These are phyloP conservation scores for Linurgus olivaceus DNA, from an alignment of 2,797 vertebrate species.

Conservation along the genomic window DNA sequence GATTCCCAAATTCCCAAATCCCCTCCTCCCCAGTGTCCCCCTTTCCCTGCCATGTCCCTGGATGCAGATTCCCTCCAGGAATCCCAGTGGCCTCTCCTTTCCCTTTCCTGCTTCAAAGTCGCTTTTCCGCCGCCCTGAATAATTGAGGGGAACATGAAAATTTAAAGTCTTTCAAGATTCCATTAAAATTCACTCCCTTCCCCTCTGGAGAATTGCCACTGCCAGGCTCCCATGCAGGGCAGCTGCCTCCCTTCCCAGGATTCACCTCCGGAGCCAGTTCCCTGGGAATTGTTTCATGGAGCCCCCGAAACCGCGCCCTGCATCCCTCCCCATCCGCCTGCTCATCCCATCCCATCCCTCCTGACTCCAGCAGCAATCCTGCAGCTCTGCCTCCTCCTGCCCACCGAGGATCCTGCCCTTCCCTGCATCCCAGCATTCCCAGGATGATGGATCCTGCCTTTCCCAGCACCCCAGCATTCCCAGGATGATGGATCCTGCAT, in stretches of 20 bases:
- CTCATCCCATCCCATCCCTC: neutral
- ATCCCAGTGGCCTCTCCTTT: neutral
- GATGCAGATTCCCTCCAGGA: neutral
- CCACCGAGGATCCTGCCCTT: neutral
- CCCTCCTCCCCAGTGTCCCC: neutral
- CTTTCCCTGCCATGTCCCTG: neutral
- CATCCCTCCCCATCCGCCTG: no score
- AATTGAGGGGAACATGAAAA: constrained; percentile 72
- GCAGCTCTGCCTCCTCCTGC: neutral
- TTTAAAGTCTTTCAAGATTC: constrained; percentile 69
- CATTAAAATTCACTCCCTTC: constrained; percentile 71
- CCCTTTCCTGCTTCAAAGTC: neutral
- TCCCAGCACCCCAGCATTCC: no score
- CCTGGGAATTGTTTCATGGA: neutral
- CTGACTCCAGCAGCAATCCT: neutral
- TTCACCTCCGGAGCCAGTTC: neutral
- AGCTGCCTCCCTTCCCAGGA: neutral
- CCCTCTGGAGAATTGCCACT: constrained; percentile 36
- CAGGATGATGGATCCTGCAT: no score
- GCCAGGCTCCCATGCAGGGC: constrained; percentile 37
- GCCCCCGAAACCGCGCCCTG: neutral
- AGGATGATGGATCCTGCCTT: no score
- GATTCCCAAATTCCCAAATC: neutral
- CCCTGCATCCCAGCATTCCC: no score
- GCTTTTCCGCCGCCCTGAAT: constrained; percentile 56